These are phyloP conservation scores for Sarcophaga rosellei DNA, from an alignment of 2,888 invertebrate genomes.

Conservation along the genomic window DNA sequence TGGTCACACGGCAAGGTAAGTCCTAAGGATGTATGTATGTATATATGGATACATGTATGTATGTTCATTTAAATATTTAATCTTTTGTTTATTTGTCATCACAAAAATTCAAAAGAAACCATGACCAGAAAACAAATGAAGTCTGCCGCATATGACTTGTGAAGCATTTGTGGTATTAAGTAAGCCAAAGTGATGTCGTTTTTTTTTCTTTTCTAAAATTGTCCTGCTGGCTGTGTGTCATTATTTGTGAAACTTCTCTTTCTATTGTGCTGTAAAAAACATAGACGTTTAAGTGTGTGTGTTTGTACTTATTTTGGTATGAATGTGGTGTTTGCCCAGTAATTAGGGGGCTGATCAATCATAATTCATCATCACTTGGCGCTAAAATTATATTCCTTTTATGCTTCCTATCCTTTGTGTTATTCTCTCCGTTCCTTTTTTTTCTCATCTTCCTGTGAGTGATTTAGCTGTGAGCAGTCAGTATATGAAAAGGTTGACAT, in stretches of 20 bases:
- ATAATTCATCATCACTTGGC: constrained; percentile 77
- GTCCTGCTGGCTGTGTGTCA: constrained; percentile 35
- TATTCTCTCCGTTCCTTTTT: constrained; percentile 14
- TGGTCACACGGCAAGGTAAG: no score
- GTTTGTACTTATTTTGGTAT: neutral
- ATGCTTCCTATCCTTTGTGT: constrained; percentile 20
- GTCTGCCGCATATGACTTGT: constrained; percentile 57
- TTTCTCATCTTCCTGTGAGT: constrained; percentile 34
- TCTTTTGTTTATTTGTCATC: constrained; percentile 65
- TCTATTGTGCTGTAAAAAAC: constrained; percentile 4
- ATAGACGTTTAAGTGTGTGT: neutral
- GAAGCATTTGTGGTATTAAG: constrained; percentile 58
- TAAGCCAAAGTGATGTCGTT: constrained; percentile 37
- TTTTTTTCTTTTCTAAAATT: neutral
- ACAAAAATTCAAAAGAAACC: neutral
- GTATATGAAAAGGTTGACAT: constrained; percentile 24
- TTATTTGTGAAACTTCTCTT: constrained; percentile 5
- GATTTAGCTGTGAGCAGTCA: constrained; percentile 27
- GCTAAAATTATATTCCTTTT: constrained; percentile 55
- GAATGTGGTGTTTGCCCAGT: constrained; percentile 75
- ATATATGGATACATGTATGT: neutral
- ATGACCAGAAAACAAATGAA: constrained; percentile 23
- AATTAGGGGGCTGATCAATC: constrained; percentile 79
- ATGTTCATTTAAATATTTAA: constrained; percentile 36
- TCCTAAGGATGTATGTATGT: no score